These are phyloP conservation scores for Tangara arthus DNA, from an alignment of 2,797 vertebrate species.

Conservation along the genomic window DNA sequence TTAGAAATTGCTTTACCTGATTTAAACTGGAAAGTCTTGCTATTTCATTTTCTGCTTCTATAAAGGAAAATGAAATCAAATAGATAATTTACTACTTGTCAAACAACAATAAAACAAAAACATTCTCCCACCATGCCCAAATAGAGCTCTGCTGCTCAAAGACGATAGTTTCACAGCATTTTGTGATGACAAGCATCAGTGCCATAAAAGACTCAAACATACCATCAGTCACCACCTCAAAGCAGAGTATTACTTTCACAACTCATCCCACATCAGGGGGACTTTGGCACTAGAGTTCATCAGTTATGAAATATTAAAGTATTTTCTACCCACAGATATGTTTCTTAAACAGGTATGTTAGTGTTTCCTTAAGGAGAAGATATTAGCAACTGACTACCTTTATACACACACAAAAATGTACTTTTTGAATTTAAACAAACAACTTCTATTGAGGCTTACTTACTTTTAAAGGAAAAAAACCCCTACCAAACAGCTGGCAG, in stretches of 20 bases:
- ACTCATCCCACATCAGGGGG: background rate
- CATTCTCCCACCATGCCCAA: background rate
- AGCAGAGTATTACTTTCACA: background rate
- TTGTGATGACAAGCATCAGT: background rate
- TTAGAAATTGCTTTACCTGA: constrained; percentile 78
- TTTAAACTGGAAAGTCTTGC: constrained; percentile 77
- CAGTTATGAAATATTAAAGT: background rate
- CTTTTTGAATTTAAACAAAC: background rate
- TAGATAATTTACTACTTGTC: background rate
- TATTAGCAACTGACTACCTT: background rate
- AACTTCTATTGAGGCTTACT: background rate
- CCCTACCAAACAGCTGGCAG: background rate
- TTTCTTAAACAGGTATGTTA: background rate
- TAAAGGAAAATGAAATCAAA: constrained; percentile 49
- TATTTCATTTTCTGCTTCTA: constrained; percentile 87
- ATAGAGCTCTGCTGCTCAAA: background rate
- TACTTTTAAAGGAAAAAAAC: background rate
- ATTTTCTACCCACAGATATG: background rate
- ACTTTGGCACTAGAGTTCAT: background rate
- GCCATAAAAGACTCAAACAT: background rate
- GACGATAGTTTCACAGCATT: background rate
- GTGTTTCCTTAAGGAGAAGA: background rate
- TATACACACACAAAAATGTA: background rate
- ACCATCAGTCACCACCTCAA: background rate
- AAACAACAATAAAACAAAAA: background rate